Conservation (phyloP, 1,140 invertebrate genomes). For the Drosophila nannoptera region DNA sequence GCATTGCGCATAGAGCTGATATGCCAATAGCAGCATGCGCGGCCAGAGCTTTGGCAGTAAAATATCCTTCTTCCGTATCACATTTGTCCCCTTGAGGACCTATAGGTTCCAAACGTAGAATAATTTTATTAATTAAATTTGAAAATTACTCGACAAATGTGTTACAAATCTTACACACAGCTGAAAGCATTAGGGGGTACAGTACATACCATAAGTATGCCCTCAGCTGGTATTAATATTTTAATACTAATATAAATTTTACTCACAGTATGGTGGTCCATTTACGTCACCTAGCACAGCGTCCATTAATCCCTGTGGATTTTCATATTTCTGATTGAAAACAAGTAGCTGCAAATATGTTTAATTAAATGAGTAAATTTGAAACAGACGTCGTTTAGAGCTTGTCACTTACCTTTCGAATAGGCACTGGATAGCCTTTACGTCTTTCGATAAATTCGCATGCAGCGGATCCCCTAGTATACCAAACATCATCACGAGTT, state of each 20-base stretch:
- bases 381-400: no score
- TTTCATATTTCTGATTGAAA: slow-evolving; percentile 54
- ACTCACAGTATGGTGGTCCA: slow-evolving; percentile 39
- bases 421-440: slow-evolving; percentile 18
- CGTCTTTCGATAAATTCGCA: slow-evolving; percentile 47
- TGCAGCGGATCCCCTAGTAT: slow-evolving; percentile 12
- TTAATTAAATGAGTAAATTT: not conserved
- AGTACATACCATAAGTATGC: not conserved
- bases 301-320: slow-evolving; percentile 26
- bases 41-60: slow-evolving; percentile 4
- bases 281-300: slow-evolving; percentile 34
- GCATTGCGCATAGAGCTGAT: not conserved
- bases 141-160: slow-evolving; percentile 11
- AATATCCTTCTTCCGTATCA: not conserved
- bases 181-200: slow-evolving; percentile 11
- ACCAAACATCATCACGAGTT: slow-evolving; percentile 55
- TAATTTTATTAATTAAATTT: not conserved
- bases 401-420: slow-evolving; percentile 37
- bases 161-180: not conserved
- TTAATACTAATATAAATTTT: not conserved
- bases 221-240: not conserved
- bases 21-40: slow-evolving; percentile 8
- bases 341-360: slow-evolving; percentile 28
- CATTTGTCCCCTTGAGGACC: slow-evolving; percentile 21
- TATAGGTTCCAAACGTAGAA: not conserved